A percentile compares a stretch with the other conserved stretches of the same genome.
Evolutionary conservation across 2,113 vertebrate species (phyloP).

Genomic region (Hippocampus abdominalis): DNA sequence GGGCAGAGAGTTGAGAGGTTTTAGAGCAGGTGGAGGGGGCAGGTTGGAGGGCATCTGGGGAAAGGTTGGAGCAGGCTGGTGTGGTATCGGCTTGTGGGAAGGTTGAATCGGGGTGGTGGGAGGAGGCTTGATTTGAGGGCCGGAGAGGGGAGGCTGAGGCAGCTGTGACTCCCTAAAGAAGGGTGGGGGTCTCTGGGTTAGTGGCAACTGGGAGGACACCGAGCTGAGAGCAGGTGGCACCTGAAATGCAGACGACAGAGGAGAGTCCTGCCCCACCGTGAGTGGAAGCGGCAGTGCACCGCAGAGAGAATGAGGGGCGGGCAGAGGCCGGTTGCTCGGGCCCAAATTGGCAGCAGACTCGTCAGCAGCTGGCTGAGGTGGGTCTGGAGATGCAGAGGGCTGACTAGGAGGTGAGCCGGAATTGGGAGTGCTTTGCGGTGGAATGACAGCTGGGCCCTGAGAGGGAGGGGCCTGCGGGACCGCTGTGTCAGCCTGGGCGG

Average conservation of each 20-base stretch:
- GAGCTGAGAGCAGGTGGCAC: slow-evolving; percentile 46
- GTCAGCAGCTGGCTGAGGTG: slow-evolving; percentile 28
- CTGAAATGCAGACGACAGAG: slow-evolving; percentile 48
- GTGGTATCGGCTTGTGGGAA: slow-evolving; percentile 85
- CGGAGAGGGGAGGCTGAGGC: slow-evolving; percentile 76
- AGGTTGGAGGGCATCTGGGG: slow-evolving; percentile 91
- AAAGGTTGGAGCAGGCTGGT: slow-evolving; percentile 83
- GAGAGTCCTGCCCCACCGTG: slow-evolving; percentile 41
- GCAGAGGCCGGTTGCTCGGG: slow-evolving; percentile 22
- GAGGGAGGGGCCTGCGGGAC: slow-evolving; percentile 32
- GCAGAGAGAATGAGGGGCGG: slow-evolving; percentile 30
- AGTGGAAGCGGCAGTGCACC: slow-evolving; percentile 37
- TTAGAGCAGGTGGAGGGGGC: slow-evolving; percentile 90
- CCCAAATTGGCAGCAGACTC: slow-evolving; percentile 25
- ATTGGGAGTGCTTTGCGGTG: slow-evolving; percentile 33
- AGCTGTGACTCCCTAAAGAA: slow-evolving; percentile 80
- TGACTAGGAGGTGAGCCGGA: slow-evolving; percentile 60
- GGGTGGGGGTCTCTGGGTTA: slow-evolving; percentile 42
- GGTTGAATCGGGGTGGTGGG: slow-evolving; percentile 90
- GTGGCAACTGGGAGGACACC: slow-evolving; percentile 37
- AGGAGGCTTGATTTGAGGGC: slow-evolving; percentile 89
- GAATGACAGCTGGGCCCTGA: slow-evolving; percentile 35
- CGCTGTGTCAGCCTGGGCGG: slow-evolving; percentile 44
- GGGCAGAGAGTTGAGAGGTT: slow-evolving; percentile 87
- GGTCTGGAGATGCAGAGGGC: slow-evolving; percentile 47